phyloP scores from a whole-genome alignment of 2,797 vertebrate species.

The Typhlichthys subterraneus region DNA sequence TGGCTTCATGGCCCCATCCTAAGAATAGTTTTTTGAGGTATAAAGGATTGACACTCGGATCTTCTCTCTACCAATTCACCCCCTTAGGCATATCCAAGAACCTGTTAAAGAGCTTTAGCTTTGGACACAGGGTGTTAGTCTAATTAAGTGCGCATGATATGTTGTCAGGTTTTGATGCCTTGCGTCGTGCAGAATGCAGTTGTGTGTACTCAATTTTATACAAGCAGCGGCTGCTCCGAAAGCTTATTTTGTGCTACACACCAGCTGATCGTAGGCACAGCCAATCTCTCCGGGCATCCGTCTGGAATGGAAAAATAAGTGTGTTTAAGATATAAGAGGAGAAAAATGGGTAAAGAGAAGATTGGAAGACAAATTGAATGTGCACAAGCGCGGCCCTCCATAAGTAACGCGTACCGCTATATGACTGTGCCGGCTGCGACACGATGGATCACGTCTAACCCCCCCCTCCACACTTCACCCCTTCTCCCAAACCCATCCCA shows the following conservation, averaged over 20 bases:
- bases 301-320: slow-evolving; percentile 49
- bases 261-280: slow-evolving; percentile 34
- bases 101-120: slow-evolving; percentile 31
- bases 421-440: slow-evolving; percentile 22
- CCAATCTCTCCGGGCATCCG: slow-evolving; percentile 47
- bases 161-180: slow-evolving; percentile 23
- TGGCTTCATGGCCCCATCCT: slow-evolving; percentile 56
- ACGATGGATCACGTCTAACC: slow-evolving; percentile 51
- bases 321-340: slow-evolving; percentile 52
- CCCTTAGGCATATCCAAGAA: slow-evolving; percentile 25
- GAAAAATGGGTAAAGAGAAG: slow-evolving; percentile 21
- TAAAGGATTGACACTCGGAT: slow-evolving; percentile 44
- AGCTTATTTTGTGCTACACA: slow-evolving; percentile 35
- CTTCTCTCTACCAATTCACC: slow-evolving; percentile 22
- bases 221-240: slow-evolving; percentile 19
- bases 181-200: not conserved
- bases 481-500: not conserved
- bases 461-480: slow-evolving; percentile 24
- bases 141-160: slow-evolving; percentile 32
- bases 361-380: slow-evolving; percentile 60
- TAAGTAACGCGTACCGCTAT: slow-evolving; percentile 47
- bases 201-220: slow-evolving; percentile 14
- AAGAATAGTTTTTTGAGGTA: slow-evolving; percentile 55
- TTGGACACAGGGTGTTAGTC: slow-evolving; percentile 17
- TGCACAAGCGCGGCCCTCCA: slow-evolving; percentile 20